Base-by-base conservation (phyloP, 2,113 vertebrate genomes). In the Hippocampus abdominalis region DNA sequence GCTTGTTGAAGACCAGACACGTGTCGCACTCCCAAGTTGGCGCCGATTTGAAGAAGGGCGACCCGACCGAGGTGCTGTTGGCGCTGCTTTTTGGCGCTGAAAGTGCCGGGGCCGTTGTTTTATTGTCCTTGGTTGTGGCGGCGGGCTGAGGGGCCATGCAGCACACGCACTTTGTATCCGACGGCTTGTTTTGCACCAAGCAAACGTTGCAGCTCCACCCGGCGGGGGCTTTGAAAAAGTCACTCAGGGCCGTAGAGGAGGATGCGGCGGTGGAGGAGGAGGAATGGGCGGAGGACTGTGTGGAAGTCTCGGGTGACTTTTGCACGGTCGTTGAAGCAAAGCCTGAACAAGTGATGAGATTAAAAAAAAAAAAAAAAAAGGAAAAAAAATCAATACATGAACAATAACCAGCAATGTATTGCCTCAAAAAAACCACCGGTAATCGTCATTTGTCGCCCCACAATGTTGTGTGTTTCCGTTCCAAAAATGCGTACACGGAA, bases 1-100 rank as follows among this genome's bases (percentile, higher is more conserved):
- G 86, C 84, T 96, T 98, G 89, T 99, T 99, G 51, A 89, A 91
- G 61, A 99, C 95, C 77, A 99, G 90, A 89, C 98, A 99, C 2
- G 95, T 98, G 78, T 99, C 96, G 85, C 98, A 99, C 57, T 97
- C 95, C 98, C 98, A 99, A 0, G 83, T 94, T 73, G 92, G 95
- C 29, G 87, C 74, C 27, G 92, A 82, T 56, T 92, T 81, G 82
- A 94, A 92, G 77, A 98, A 96, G 71, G 91, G 92, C 40, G 94
- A 87, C 78, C 89, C 94, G 66, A 96, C 94, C 44, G 89, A 3
- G 71, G 84, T 89, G 68, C 84, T 72, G 40, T 84, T 11, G n/a
- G 76, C 73, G 76, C 78, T 78, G 81, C 84, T 81, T 48, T 73
- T 0, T 63, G 79, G 72, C 81, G 87, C 84, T 81, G 88, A 82